Evolutionary conservation across 1,140 invertebrate species (phyloP).

Genomic region (Pemphigus obesinymphae): DNA sequence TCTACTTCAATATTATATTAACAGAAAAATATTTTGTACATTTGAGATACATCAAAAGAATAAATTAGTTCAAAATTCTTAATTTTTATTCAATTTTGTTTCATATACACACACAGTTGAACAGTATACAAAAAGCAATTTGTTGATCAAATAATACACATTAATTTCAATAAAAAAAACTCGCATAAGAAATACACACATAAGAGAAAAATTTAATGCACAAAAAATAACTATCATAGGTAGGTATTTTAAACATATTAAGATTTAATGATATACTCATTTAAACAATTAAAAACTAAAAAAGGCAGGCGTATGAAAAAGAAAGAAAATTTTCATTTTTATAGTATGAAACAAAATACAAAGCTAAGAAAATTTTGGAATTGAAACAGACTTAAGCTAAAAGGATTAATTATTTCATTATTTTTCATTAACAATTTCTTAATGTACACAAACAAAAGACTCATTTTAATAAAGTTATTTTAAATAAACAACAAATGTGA

Average conservation of each 20-base stretch:
- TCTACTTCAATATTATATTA: not conserved
- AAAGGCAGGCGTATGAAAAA: not conserved
- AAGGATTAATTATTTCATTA: not conserved
- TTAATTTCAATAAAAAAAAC: no score
- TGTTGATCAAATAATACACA: no score
- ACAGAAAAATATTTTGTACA: not conserved
- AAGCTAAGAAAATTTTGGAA: not conserved
- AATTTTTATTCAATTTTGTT: not conserved
- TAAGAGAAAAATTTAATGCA: no score
- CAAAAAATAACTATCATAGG: no score
- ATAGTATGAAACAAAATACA: not conserved
- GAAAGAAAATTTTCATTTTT: no score
- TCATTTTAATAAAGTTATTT: no score
- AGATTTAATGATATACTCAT: not conserved
- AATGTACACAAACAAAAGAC: no score
- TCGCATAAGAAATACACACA: no score
- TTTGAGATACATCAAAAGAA: not conserved
- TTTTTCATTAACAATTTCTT: not conserved
- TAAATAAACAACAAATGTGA: not conserved
- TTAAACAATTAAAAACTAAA: not conserved
- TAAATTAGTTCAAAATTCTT: not conserved
- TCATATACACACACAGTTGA: no score
- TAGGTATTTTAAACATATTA: no score
- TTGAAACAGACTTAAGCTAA: not conserved
- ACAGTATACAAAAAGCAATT: no score